Evolutionary conservation across 2,888 invertebrate genomes (phyloP).

Genomic region (Achlya flavicornis): DNA sequence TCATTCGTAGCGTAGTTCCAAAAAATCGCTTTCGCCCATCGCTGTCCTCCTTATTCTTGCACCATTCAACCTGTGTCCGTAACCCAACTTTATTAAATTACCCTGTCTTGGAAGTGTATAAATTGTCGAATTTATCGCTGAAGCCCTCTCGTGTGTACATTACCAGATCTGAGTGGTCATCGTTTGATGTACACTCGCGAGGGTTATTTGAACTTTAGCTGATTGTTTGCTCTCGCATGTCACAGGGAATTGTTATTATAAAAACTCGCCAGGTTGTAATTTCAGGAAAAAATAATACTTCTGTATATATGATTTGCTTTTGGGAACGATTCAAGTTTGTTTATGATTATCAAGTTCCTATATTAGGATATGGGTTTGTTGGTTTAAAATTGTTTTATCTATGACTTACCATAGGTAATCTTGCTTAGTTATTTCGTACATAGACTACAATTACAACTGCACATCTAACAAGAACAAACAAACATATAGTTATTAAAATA

Average conservation of each 20-base stretch:
- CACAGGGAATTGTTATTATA: conserved; percentile 3
- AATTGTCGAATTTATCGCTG: conserved; percentile 63
- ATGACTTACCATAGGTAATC: too few species aligned
- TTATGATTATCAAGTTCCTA: neutral
- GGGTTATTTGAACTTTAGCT: conserved; percentile 19
- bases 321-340: neutral
- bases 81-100: conserved; percentile 64
- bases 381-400: too few species aligned
- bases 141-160: conserved; percentile 33
- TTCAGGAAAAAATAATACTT: neutral
- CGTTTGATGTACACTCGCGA: conserved; percentile 24
- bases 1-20: neutral
- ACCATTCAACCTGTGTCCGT: conserved; percentile 31
- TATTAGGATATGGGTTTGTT: too few species aligned
- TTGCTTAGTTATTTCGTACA: too few species aligned
- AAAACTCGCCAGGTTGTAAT: neutral
- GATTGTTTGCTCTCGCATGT: conserved; percentile 16
- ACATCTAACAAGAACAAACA: too few species aligned
- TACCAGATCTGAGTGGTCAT: conserved; percentile 39
- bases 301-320: neutral
- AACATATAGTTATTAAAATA: too few species aligned
- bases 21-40: conserved; percentile 23
- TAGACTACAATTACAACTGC: too few species aligned
- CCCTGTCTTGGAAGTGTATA: conserved; percentile 59
- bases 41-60: conserved; percentile 21